These are phyloP conservation scores for Antechinus stuartii DNA, from an alignment of 2,113 vertebrate genomes.

Conservation along the genomic window DNA sequence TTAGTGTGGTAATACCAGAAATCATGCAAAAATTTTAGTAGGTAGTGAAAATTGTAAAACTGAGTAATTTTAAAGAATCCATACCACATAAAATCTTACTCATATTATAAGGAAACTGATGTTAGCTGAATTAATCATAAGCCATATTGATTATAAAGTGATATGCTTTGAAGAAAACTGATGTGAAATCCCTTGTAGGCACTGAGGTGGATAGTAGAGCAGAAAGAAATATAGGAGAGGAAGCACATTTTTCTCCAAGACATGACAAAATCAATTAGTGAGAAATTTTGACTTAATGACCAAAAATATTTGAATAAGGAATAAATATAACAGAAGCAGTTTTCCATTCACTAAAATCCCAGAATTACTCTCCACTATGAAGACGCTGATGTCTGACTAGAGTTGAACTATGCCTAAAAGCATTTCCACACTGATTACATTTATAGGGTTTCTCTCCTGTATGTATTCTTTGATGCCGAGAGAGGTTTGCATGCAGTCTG, in stretches of 20 bases:
- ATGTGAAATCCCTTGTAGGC: background rate
- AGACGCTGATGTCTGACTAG: constrained; percentile 46
- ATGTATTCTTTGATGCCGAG: constrained; percentile 49
- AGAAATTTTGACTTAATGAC: background rate
- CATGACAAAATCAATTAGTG: constrained; percentile 5
- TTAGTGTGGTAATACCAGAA: background rate
- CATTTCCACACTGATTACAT: constrained; percentile 57
- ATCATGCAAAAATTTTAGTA: background rate
- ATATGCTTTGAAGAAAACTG: background rate
- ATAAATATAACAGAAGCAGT: background rate
- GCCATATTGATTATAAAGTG: background rate
- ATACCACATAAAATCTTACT: background rate
- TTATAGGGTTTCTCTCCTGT: constrained; percentile 53
- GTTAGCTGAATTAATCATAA: background rate
- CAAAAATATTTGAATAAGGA: background rate
- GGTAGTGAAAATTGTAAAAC: background rate
- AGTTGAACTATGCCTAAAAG: constrained; percentile 55
- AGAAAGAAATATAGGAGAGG: background rate
- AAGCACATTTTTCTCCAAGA: background rate
- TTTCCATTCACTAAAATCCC: background rate
- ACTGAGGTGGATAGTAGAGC: background rate
- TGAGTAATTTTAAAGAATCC: background rate
- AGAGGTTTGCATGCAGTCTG: constrained; percentile 28
- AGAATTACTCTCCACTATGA: background rate
- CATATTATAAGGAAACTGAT: background rate